Evolutionary conservation across 2,888 invertebrate species (phyloP), one percentile per base, ranked within the genome.

Genomic region (Cheilosia soror): DNA sequence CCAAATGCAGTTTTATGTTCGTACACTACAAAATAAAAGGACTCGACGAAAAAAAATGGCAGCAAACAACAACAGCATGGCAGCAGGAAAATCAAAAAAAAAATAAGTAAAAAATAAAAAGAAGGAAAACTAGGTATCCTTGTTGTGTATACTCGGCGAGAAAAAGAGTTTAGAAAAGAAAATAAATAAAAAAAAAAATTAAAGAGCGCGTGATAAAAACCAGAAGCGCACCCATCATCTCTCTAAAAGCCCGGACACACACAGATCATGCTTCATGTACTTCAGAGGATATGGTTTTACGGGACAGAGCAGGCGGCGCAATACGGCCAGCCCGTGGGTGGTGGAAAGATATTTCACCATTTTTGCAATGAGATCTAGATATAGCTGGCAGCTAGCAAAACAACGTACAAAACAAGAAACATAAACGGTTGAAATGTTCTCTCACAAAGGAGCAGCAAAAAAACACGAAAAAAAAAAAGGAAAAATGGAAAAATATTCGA

Each of bases 201-300:
- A 40, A 66, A 69, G 51, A 79, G 44, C 42, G 31, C 58, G 73
- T 73, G 79, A 84, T 84, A 79, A 84, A 84, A 84, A 79, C 79
- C 73, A 84, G 83, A 73, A 84, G 83, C 83, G 83, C 79, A 83
- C 83, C 83, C 83, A 79, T 84, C 83, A 79, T 79, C 63, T 84
- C 68, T 57, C 73, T 83, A 83, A 78, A 78, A 83, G 83, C 57
- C 75, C 73, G 63, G 65, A 75, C 79, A 73, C 31, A 83, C 68
- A 84, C 57, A 84, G 79, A 79, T 75, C 69, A 79, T 84, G 73
- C 68, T 79, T 84, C 73, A 69, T 75, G 73, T 44, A 79, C 53
- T 62, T 42, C 62, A 42, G 31, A 73, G 53, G 69, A 44, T 57
- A 42, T 11, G 29, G 49, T 40, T 25, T 15, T 13, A 31, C 9